These are phyloP conservation scores for Nasonia giraulti DNA, from an alignment of 1,140 invertebrate species.

Conservation along the genomic window DNA sequence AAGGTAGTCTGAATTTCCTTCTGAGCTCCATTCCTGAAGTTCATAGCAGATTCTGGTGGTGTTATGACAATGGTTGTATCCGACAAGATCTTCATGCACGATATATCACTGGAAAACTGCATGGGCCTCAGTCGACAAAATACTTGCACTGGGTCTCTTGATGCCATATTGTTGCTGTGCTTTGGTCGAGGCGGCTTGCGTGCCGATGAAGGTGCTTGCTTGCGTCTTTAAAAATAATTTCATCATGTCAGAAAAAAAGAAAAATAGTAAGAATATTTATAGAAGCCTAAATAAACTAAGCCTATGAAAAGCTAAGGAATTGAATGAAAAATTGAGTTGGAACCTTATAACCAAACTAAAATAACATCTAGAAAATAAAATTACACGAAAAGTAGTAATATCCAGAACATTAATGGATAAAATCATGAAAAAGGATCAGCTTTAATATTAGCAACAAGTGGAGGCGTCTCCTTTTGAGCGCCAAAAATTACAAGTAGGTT, in stretches of 20 bases:
- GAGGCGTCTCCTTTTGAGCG: slow-evolving; percentile 29
- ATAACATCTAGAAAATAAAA: neutral
- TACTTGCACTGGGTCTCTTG: slow-evolving; percentile 86
- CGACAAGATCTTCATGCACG: slow-evolving; percentile 84
- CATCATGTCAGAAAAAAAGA: neutral
- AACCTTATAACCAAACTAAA: neutral
- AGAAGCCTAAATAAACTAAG: neutral
- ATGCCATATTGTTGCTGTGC: slow-evolving; percentile 59
- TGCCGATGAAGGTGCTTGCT: slow-evolving; percentile 63
- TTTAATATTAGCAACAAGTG: neutral
- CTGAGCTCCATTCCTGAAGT: slow-evolving; percentile 77
- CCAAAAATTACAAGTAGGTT: slow-evolving; percentile 13
- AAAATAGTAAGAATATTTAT: neutral
- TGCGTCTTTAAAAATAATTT: slow-evolving; percentile 61
- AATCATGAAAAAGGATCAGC: neutral
- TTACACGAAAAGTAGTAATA: neutral
- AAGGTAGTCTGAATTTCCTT: slow-evolving; percentile 87
- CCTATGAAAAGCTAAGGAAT: neutral
- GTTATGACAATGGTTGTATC: slow-evolving; percentile 81
- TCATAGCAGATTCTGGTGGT: slow-evolving; percentile 79
- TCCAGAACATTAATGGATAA: neutral
- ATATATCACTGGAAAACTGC: slow-evolving; percentile 78
- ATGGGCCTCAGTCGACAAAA: slow-evolving; percentile 88
- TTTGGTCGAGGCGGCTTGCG: slow-evolving; percentile 61
- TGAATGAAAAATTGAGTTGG: neutral